Evolutionary conservation across 2,888 invertebrate genomes (phyloP), one percentile per base, ranked within the genome.

Genomic region (Volucella zonaria): DNA sequence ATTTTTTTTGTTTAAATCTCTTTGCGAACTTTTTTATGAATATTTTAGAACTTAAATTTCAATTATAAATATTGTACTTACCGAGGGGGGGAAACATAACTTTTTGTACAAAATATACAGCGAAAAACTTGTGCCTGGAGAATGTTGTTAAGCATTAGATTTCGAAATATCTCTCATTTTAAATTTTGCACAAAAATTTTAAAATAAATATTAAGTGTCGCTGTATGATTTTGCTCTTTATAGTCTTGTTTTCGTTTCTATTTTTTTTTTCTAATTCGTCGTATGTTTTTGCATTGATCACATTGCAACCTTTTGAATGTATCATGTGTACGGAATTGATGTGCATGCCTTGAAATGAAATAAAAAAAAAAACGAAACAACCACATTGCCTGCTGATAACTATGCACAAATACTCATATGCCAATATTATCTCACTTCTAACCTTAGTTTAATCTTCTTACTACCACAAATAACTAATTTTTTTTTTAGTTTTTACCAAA

Each of bases 301-400:
- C 45, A 52, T 45, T 52, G 66, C 76, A 76, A 73, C 59, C 45
- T 47, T 8, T 47, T 59, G 59, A 73, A 79, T 79, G 73, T 40
- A 59, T 43, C 59, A 59, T 47, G 47, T 45, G 18, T 18, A 40
- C 15, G 15, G 73, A 68, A 79, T 54, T 71, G 54, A 70, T 15
- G 43, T 80, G 80, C 80, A 68, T 77, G 75, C 58, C 51, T 14
- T 40, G 3, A 75, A 66, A 31, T 40, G 3, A 75, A 66, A 31
- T 6, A 31, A 0, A 31, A 31, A 31, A 23, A 23, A 23, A 23
- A 23, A 23, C 4, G 3, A 23, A 23, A 23, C 23, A 23, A 23
- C 23, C 64, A 75, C 64, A 64, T 47, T 67, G 73, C 82, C 73
- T 77, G 77, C 66, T 71, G 31, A 74, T 31, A 54, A 73, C 23